Percentiles rank a stretch among this genome's conserved stretches.
phyloP scores from a whole-genome alignment of 23 tunicate genomes.

The Botrylloides violaceus region DNA sequence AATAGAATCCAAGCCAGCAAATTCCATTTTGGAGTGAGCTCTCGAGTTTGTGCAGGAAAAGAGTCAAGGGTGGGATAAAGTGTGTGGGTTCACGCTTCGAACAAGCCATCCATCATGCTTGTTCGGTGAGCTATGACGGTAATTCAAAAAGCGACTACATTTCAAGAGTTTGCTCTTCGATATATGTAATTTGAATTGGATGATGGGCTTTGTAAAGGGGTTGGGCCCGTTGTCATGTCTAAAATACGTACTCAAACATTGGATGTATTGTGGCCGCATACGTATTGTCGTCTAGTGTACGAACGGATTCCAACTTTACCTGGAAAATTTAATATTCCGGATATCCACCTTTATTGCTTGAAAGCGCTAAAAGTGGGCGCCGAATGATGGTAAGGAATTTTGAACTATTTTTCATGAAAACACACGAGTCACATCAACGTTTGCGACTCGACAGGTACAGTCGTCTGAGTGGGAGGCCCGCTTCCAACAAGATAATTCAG shows the following conservation, averaged over 20 bases:
- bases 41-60: neutral
- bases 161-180: neutral
- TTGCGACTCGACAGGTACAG: too few species aligned
- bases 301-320: neutral
- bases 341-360: neutral
- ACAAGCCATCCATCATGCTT: slow-evolving; percentile 25
- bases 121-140: slow-evolving; percentile 11
- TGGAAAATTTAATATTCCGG: neutral
- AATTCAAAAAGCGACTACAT: neutral
- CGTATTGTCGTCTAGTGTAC: neutral
- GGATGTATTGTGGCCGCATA: neutral
- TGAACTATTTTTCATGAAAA: too few species aligned
- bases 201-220: neutral
- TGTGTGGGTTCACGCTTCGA: slow-evolving; percentile 19
- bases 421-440: too few species aligned
- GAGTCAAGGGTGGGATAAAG: slow-evolving; percentile 4
- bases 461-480: too few species aligned
- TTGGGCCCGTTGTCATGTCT: slow-evolving; percentile 2
- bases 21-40: neutral
- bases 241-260: neutral
- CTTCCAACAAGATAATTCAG: too few species aligned
- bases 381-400: neutral
- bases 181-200: neutral
- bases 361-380: neutral
- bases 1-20: too few species aligned